Base-by-base conservation (phyloP, 92 coral and sea anemone species). In the Actinostola sp. region DNA sequence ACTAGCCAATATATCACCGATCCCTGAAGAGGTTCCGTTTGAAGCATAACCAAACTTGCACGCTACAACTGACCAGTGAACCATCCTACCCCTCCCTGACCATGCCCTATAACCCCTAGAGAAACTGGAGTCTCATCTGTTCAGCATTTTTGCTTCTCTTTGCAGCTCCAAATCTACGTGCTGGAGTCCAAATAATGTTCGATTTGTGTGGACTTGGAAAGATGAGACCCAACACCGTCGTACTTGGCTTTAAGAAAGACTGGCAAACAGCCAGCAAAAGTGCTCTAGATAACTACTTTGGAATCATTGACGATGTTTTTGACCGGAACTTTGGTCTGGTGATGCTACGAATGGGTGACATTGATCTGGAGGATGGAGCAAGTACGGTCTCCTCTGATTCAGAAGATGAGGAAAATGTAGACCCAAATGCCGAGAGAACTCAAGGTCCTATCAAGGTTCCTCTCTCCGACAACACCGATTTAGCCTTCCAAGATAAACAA, bases 191-290 rank as follows among this genome's bases (percentile, higher is more conserved):
- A 76, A 75, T 87, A 56, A 89, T 94, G 92, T 72, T 94, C 42
- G 82, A 92, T 70, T 83, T 92, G 1, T 76, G 92, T 15, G 98
- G 98, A 3, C 89, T 94, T 71, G 98, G 98, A 9, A 94, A 86
- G 75, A 80, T 94, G 84, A 89, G 79, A 35, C 98, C 98, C 68
- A 94, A 91, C 92, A 91, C 98, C 0, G 81, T 94, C 10, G 86
- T 92, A n/a, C 82, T 91, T 52, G 98, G 97, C 43, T 94, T 85
- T 64, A 94, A 91, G 66, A 89, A 76, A 21, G 82, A 91, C 76
- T 94, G 98, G 97, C 72, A 76, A 45, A 64, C 44, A 20, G 61
- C 71, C 27, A 6, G 28, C 27, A 1, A 24, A 31, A 43, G 8
- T 15, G 92, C 53, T 17, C 62, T 66, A 6, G 84, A 36, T 3